Percentiles rank a stretch among this genome's conserved stretches.
Evolutionary conservation across 2,113 vertebrate species (phyloP).

Genomic region (Junco hyemalis): DNA sequence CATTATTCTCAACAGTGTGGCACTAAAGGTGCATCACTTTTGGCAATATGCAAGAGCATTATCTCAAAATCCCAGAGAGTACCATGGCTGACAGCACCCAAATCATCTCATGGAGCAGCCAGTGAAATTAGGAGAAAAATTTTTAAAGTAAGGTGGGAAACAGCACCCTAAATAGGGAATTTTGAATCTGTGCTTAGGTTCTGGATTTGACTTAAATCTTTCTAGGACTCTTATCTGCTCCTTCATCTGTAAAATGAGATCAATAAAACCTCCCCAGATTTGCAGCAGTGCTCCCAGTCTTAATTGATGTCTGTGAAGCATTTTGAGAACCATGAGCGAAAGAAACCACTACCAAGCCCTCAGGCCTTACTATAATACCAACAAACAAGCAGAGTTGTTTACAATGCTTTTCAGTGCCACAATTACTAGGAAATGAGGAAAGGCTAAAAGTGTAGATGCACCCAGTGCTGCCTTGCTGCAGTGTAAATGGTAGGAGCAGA

Average conservation of each 20-base stretch:
- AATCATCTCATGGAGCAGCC: neutral
- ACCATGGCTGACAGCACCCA: rapidly evolving
- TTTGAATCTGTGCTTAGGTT: neutral
- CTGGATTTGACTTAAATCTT: neutral
- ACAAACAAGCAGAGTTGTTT: neutral
- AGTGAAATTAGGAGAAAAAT: neutral
- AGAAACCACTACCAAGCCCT: neutral
- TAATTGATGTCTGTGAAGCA: neutral
- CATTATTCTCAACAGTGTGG: neutral
- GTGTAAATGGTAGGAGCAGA: neutral
- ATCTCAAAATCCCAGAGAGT: neutral
- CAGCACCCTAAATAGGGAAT: neutral
- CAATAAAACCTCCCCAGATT: neutral
- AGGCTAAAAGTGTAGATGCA: neutral
- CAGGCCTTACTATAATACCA: neutral
- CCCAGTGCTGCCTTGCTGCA: neutral
- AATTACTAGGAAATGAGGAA: neutral
- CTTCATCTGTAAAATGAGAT: neutral
- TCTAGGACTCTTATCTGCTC: neutral
- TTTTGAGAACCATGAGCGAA: neutral
- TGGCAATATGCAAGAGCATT: neutral
- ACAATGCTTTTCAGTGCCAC: neutral
- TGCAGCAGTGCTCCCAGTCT: neutral
- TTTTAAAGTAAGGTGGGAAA: neutral
- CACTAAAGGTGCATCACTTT: neutral